Evolutionary conservation across 2,797 vertebrate species (phyloP).

Genomic region (Furcifer pardalis): DNA sequence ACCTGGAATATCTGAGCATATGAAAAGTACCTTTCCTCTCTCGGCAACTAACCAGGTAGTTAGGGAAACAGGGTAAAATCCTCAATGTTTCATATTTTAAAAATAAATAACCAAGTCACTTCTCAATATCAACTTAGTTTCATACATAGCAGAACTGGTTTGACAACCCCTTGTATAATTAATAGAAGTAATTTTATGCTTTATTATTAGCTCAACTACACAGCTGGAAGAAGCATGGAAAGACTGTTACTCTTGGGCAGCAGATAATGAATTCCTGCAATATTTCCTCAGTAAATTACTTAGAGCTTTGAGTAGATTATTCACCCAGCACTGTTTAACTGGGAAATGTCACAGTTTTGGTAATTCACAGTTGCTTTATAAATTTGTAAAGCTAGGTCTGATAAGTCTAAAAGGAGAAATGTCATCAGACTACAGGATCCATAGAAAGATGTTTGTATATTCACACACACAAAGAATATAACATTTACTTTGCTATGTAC

Average conservation of each 20-base stretch:
- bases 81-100: not conserved
- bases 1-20: not conserved
- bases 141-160: conserved; percentile 26
- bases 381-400: conserved; percentile 14
- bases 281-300: conserved; percentile 44
- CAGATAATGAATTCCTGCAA: conserved; percentile 26
- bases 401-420: conserved; percentile 7
- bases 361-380: conserved; percentile 28
- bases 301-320: conserved; percentile 30
- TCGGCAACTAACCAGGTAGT: not conserved
- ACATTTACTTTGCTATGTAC: not conserved
- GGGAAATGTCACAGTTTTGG: conserved; percentile 25
- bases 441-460: not conserved
- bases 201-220: conserved; percentile 40
- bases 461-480: not conserved
- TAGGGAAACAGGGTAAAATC: not conserved
- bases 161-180: conserved; percentile 38
- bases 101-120: not conserved
- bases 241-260: conserved; percentile 33
- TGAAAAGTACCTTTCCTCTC: not conserved
- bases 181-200: conserved; percentile 41
- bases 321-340: conserved; percentile 30
- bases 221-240: conserved; percentile 26
- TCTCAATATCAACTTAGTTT: conserved; percentile 5
- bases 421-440: not conserved